These are phyloP conservation scores for Phyllotreta cruciferae DNA, from an alignment of 2,888 invertebrate genomes.

Conservation along the genomic window DNA sequence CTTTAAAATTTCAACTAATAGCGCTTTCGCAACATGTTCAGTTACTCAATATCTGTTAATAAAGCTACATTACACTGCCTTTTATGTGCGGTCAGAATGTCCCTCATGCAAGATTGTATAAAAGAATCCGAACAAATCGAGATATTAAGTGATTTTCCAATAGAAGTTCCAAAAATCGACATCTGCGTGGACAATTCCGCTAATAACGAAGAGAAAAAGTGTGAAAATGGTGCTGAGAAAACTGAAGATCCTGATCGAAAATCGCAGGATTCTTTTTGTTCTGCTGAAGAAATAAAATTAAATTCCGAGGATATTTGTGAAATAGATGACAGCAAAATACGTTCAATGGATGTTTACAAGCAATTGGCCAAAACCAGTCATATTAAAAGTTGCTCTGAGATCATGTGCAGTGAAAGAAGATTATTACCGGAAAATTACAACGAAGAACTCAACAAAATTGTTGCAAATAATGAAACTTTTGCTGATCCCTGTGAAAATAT, in stretches of 20 bases:
- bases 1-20: not conserved
- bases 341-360: not conserved
- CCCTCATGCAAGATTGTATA: not conserved
- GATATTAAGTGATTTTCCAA: too few species aligned
- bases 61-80: constrained; percentile 2
- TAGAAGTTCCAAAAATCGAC: not conserved
- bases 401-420: not conserved
- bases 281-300: constrained; percentile 6
- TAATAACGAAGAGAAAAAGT: not conserved
- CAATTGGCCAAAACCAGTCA: not conserved
- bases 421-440: not conserved
- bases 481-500: not conserved
- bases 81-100: not conserved
- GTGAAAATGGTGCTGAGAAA: not conserved
- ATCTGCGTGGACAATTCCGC: not conserved
- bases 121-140: not conserved
- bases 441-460: constrained; percentile 3
- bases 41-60: constrained; percentile 2
- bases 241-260: constrained; percentile 7
- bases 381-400: not conserved
- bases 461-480: not conserved
- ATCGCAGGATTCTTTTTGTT: constrained; percentile 10
- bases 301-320: not conserved
- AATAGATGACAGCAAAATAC: not conserved
- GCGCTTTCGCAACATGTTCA: not conserved